phyloP scores from a whole-genome alignment of 2,888 invertebrate species.

The Trileptium ribeirensis region DNA sequence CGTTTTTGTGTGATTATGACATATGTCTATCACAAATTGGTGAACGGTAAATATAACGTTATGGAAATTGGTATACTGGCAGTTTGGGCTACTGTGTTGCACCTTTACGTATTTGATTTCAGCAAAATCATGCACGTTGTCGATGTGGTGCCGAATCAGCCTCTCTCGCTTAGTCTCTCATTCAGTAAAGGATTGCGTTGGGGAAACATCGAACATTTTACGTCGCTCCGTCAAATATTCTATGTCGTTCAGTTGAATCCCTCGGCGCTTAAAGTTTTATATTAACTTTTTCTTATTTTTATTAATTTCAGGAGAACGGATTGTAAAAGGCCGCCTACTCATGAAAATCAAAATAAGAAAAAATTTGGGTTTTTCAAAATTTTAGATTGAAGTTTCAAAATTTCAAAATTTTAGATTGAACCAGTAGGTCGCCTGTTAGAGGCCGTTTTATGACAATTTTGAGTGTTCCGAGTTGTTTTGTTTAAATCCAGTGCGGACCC shows the following conservation, averaged over 20 bases:
- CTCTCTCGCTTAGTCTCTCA: background rate
- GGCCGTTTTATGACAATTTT: too few relatives aligned
- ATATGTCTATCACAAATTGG: too few relatives aligned
- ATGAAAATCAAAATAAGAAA: too few relatives aligned
- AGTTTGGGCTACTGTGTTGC: background rate
- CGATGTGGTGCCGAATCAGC: background rate
- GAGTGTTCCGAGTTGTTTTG: too few relatives aligned
- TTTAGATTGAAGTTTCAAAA: too few relatives aligned
- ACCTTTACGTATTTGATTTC: background rate
- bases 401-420: too few relatives aligned
- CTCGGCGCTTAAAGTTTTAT: background rate
- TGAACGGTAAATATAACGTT: too few relatives aligned
- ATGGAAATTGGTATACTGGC: background rate
- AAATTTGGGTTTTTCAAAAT: too few relatives aligned
- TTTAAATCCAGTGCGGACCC: too few relatives aligned
- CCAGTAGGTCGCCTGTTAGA: too few relatives aligned
- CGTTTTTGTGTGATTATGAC: too few relatives aligned
- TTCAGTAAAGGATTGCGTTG: background rate
- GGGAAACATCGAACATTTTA: background rate
- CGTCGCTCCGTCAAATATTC: background rate
- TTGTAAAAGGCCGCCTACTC: background rate
- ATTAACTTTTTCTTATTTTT: too few relatives aligned
- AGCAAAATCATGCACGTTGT: background rate
- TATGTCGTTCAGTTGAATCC: background rate
- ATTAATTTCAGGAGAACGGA: background rate